phyloP scores from a whole-genome alignment of 2,888 invertebrate genomes.

The Disparrhopalites patrizii region DNA sequence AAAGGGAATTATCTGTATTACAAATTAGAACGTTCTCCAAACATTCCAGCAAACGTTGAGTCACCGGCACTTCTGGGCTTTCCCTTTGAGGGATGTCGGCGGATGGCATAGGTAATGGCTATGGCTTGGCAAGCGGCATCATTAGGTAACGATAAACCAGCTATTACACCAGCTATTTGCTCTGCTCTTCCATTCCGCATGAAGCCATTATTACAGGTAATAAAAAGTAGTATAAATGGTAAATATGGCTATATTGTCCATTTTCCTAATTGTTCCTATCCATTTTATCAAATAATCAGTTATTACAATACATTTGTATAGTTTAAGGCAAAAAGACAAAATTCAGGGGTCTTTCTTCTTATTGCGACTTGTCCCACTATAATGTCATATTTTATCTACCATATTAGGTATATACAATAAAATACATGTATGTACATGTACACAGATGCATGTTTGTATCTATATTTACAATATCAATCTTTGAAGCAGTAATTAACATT shows the following conservation, averaged over 20 bases:
- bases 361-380: no score
- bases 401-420: no score
- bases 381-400: no score
- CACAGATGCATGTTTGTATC: no score
- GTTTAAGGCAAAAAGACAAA: background rate
- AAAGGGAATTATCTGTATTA: background rate
- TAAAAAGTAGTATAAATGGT: background rate
- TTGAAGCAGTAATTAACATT: no score
- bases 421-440: no score
- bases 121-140: background rate
- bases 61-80: no score
- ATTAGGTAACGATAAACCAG: background rate
- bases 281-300: background rate
- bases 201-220: no score
- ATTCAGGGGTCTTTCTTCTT: no score
- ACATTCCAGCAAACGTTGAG: background rate
- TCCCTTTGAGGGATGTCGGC: no score
- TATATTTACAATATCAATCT: no score
- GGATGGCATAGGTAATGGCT: background rate
- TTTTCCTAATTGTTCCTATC: background rate
- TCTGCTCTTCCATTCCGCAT: no score
- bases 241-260: background rate
- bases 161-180: conserved; percentile 5
- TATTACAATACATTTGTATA: background rate
- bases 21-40: background rate